These are phyloP conservation scores for Acrobasis consociella DNA, from an alignment of 2,888 invertebrate species.

Conservation along the genomic window DNA sequence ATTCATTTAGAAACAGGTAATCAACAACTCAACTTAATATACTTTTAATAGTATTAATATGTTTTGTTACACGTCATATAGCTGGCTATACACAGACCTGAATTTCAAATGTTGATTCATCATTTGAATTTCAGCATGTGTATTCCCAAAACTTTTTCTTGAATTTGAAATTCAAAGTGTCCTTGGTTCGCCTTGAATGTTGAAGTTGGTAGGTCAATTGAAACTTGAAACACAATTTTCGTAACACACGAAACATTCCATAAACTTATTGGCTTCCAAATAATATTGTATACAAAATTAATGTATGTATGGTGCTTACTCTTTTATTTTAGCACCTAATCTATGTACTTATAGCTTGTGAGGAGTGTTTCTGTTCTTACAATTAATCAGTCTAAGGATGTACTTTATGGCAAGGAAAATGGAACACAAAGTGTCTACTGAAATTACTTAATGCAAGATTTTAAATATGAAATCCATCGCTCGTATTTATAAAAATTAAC, in stretches of 20 bases:
- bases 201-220: slow-evolving; percentile 5
- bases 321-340: slow-evolving; percentile 24
- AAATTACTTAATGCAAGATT: background rate
- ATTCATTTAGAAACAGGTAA: no score
- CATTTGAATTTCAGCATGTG: no score
- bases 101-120: no score
- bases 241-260: slow-evolving; percentile 14
- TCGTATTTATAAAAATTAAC: no score
- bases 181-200: background rate
- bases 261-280: slow-evolving; percentile 33
- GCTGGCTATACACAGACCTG: no score
- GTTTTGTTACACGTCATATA: no score
- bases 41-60: no score
- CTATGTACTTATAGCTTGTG: slow-evolving; percentile 15
- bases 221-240: background rate
- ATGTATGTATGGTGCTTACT: slow-evolving; percentile 30
- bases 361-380: slow-evolving; percentile 7
- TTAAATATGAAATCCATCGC: background rate
- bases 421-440: slow-evolving; percentile 14
- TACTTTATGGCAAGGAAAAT: slow-evolving; percentile 9
- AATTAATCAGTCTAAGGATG: background rate
- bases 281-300: slow-evolving; percentile 30
- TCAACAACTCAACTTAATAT: no score
- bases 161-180: slow-evolving; percentile 4
- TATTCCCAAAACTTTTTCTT: background rate